phyloP scores from a whole-genome alignment of 2,797 vertebrate species.

The Microchirus variegatus region DNA sequence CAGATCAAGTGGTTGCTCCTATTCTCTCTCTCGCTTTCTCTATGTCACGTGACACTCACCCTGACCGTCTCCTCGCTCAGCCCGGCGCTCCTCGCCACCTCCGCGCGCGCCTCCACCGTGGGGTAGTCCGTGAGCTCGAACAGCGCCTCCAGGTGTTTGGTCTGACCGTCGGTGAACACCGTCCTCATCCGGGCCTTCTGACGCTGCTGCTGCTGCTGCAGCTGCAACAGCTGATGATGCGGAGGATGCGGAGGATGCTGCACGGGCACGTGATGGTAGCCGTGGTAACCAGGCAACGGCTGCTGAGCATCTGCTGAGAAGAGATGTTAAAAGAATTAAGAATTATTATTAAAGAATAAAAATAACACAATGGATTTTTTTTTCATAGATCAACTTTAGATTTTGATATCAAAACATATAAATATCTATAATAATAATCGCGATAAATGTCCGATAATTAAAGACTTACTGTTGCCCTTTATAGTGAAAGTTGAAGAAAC shows the following conservation, averaged over 20 bases:
- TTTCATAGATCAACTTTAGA: too few species aligned
- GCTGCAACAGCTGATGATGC: too few species aligned
- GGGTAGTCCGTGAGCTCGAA: constrained; percentile 74
- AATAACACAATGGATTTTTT: too few species aligned
- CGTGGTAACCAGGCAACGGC: constrained; percentile 11
- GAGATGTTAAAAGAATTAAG: not conserved
- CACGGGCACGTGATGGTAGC: constrained; percentile 11
- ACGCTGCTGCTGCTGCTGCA: constrained; percentile 13
- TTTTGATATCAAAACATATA: too few species aligned
- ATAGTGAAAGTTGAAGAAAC: too few species aligned
- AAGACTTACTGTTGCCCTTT: too few species aligned
- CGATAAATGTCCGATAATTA: too few species aligned
- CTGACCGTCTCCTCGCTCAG: constrained; percentile 79
- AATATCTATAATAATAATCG: too few species aligned
- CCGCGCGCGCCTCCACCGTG: constrained; percentile 56
- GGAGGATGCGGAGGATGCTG: constrained; percentile 4
- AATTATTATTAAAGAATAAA: too few species aligned
- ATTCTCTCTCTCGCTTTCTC: too few species aligned
- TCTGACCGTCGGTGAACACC: constrained; percentile 78
- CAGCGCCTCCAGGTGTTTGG: constrained; percentile 70
- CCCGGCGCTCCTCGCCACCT: constrained; percentile 61
- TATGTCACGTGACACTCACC: constrained; percentile 60
- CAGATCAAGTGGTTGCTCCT: too few species aligned
- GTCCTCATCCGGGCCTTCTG: constrained; percentile 71
- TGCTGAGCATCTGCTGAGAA: constrained; percentile 11